Percentiles rank a stretch among this genome's conserved stretches.
Conservation (phyloP, 2,888 invertebrate genomes). For the Clanis bilineata region DNA sequence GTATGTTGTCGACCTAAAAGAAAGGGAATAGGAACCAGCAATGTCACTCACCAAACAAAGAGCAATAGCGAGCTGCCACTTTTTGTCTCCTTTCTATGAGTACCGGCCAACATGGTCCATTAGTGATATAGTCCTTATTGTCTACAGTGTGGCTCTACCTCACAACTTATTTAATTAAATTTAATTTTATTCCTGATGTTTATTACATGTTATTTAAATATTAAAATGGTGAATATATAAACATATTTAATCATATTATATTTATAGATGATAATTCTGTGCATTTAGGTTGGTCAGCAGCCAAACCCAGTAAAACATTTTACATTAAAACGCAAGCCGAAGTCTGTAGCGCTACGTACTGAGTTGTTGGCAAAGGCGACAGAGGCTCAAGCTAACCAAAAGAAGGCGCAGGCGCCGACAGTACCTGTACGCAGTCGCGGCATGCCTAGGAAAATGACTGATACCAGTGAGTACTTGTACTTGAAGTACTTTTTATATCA, state of each 20-base stretch:
- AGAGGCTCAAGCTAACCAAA: constrained; percentile 93
- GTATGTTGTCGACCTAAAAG: no score
- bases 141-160: no score
- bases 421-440: constrained; percentile 90
- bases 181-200: no score
- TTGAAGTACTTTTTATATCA: neutral
- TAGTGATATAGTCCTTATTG: no score
- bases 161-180: no score
- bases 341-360: constrained; percentile 94
- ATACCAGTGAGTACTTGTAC: constrained; percentile 86
- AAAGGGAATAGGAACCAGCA: no score
- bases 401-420: constrained; percentile 93
- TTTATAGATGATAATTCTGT: neutral
- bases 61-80: no score
- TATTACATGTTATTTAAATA: no score
- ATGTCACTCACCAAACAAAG: no score
- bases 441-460: constrained; percentile 98
- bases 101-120: no score
- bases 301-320: constrained; percentile 95
- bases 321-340: constrained; percentile 95
- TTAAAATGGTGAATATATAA: no score
- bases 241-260: neutral
- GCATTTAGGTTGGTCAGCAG: constrained; percentile 87
- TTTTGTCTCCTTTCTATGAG: no score
- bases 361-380: constrained; percentile 95